phyloP scores from a whole-genome alignment of 2,797 vertebrate genomes.

The Syndactyla subalaris region DNA sequence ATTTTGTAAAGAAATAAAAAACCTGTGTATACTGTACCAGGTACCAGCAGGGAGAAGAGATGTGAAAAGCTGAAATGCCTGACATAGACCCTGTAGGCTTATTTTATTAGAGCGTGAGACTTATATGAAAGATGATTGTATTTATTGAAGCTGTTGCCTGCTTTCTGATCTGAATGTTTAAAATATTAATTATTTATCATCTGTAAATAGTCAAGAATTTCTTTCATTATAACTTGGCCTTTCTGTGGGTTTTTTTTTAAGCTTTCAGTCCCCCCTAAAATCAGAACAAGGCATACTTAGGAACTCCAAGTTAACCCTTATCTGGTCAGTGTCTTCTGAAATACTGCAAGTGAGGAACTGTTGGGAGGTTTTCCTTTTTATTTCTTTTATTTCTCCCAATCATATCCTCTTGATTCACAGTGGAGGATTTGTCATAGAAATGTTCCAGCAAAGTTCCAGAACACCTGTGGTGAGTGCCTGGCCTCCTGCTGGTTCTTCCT shows the following conservation, averaged over 20 bases:
- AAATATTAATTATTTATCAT: background rate
- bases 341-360: background rate
- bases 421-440: background rate
- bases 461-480: background rate
- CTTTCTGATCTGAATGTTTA: background rate
- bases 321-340: background rate
- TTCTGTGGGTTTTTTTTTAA: background rate
- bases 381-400: background rate
- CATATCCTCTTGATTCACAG: background rate
- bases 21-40: background rate
- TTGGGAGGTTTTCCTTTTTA: no score
- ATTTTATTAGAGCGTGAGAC: background rate
- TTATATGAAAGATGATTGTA: background rate
- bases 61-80: background rate
- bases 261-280: background rate
- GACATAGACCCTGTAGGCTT: background rate
- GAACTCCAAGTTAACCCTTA: background rate
- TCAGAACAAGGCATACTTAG: background rate
- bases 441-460: background rate
- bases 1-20: background rate
- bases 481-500: background rate
- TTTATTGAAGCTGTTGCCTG: background rate
- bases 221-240: background rate
- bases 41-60: background rate
- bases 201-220: background rate